These are phyloP conservation scores for Nesidiocoris tenuis DNA, from an alignment of 2,888 invertebrate species.

Conservation along the genomic window DNA sequence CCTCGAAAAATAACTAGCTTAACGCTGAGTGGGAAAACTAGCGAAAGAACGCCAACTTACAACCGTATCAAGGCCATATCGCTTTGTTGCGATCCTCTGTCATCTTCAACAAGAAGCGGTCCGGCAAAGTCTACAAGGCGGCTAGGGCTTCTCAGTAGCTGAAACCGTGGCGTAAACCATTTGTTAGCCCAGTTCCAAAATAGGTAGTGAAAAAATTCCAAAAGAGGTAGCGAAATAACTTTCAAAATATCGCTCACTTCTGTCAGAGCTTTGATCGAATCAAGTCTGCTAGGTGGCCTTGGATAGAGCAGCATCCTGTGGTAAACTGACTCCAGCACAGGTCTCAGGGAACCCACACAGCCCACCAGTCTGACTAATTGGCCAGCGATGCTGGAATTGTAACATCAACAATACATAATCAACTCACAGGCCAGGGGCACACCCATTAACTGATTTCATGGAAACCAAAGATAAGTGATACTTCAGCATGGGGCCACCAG, in stretches of 20 bases:
- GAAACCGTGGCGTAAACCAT: constrained; percentile 39
- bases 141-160: constrained; percentile 73
- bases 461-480: too few relatives aligned
- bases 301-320: constrained; percentile 90
- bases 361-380: constrained; percentile 87
- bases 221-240: too few relatives aligned
- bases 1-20: too few relatives aligned
- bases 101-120: constrained; percentile 62
- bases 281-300: constrained; percentile 78
- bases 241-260: too few relatives aligned
- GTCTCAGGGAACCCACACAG: constrained; percentile 79
- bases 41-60: too few relatives aligned
- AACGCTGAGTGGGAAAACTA: too few relatives aligned
- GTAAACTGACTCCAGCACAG: constrained; percentile 88
- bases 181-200: not conserved
- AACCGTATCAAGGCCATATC: constrained; percentile 81
- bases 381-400: constrained; percentile 79
- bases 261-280: constrained; percentile 78
- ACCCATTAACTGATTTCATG: too few relatives aligned
- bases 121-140: constrained; percentile 73
- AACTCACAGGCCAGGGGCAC: too few relatives aligned
- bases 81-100: constrained; percentile 63
- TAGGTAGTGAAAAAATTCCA: too few relatives aligned
- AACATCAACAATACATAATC: too few relatives aligned
- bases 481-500: too few relatives aligned